Evolutionary conservation across 2,797 vertebrate genomes (phyloP).

Genomic region (Crenichthys baileyi): DNA sequence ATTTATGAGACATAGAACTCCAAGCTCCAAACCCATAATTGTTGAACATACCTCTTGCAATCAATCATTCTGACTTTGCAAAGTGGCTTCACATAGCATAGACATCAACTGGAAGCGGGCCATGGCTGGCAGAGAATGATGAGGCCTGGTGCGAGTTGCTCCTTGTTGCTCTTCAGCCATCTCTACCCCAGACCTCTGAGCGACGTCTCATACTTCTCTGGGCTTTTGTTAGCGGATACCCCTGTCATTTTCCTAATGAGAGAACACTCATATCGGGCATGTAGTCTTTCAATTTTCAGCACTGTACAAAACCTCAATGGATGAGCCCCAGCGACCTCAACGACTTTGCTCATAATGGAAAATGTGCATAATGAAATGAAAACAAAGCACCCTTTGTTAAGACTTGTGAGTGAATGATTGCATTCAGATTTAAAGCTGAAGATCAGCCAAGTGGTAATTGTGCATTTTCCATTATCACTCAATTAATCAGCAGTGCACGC

Average conservation of each 20-base stretch:
- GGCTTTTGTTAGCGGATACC: constrained; percentile 50
- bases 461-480: constrained; percentile 51
- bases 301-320: constrained; percentile 23
- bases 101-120: constrained; percentile 65
- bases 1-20: constrained; percentile 61
- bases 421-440: constrained; percentile 15
- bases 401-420: constrained; percentile 31
- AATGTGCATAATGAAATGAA: constrained; percentile 38
- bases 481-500: constrained; percentile 30
- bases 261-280: constrained; percentile 31
- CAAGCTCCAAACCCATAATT: constrained; percentile 72
- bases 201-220: constrained; percentile 36
- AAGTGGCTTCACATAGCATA: constrained; percentile 54
- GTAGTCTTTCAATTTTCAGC: constrained; percentile 50
- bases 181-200: constrained; percentile 17
- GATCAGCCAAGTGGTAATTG: constrained; percentile 35
- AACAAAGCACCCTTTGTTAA: constrained; percentile 59
- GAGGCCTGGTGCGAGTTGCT: constrained; percentile 50
- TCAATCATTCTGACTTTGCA: constrained; percentile 78
- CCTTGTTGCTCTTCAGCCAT: constrained; percentile 34
- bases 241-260: constrained; percentile 56
- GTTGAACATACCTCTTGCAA: constrained; percentile 72
- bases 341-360: constrained; percentile 33
- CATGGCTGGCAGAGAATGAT: constrained; percentile 72
- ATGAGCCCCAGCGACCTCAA: constrained; percentile 15